These are phyloP conservation scores for Ptychochromis oligacanthus DNA, from an alignment of 2,113 vertebrate genomes.

Conservation along the genomic window DNA sequence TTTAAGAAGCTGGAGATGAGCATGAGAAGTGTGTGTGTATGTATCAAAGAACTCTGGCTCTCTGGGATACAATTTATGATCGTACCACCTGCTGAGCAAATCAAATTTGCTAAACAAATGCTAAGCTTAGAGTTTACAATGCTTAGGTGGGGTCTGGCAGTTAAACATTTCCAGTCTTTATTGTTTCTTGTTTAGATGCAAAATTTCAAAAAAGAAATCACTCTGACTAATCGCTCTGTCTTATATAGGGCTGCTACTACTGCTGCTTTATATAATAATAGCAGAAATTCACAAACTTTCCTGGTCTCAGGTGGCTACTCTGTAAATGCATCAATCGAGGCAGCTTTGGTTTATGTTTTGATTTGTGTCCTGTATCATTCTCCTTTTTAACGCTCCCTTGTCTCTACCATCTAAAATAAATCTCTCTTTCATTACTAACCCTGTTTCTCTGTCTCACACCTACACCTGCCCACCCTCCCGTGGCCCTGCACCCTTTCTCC, in stretches of 20 bases:
- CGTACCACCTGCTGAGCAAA: background rate
- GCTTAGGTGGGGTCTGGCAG: accelerated
- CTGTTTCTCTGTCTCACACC: background rate
- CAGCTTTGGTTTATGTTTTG: slow-evolving; percentile 44
- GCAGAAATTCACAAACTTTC: background rate
- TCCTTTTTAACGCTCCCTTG: background rate
- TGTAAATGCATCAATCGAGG: slow-evolving; percentile 8
- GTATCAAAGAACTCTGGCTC: background rate
- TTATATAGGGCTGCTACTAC: background rate
- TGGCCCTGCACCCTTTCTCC: slow-evolving; percentile 3
- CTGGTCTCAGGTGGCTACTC: background rate
- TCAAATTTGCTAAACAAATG: background rate
- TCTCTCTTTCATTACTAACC: background rate
- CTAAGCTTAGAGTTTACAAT: no score
- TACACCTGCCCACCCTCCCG: background rate
- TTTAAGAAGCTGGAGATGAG: no score
- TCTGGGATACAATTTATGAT: background rate
- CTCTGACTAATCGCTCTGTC: background rate
- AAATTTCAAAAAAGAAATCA: background rate
- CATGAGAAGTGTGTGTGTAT: background rate
- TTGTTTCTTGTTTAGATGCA: background rate
- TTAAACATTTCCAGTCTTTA: background rate
- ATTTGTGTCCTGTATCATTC: slow-evolving; percentile 14
- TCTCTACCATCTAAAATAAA: slow-evolving; percentile 19
- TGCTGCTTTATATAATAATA: background rate